Evolutionary conservation across 1,140 invertebrate genomes (phyloP).

Genomic region (Monomorium pharaonis): DNA sequence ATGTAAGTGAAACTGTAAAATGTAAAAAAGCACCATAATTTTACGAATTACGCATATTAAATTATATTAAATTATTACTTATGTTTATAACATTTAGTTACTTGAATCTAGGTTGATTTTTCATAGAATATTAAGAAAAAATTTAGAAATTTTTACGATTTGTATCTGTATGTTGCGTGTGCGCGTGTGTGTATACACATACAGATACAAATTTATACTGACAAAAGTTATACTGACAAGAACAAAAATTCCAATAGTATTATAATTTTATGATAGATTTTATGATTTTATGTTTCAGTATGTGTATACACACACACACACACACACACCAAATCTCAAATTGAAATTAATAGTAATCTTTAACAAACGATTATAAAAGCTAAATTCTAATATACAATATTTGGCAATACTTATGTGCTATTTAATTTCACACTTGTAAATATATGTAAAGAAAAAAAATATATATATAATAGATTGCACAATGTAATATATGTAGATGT

Average conservation of each 20-base stretch:
- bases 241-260: neutral
- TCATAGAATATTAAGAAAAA: neutral
- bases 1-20: slow-evolving; percentile 21
- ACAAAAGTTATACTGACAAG: neutral
- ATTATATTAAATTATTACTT: slow-evolving; percentile 12
- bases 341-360: neutral
- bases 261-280: neutral
- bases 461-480: neutral
- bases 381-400: neutral
- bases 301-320: neutral
- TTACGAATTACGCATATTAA: neutral
- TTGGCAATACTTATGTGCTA: neutral
- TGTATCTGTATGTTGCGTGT: too few relatives aligned
- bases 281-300: slow-evolving; percentile 1
- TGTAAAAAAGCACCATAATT: neutral
- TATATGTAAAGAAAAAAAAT: slow-evolving; percentile 37
- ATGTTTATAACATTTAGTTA: slow-evolving; percentile 21
- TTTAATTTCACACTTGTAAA: slow-evolving; percentile 11
- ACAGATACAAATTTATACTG: neutral
- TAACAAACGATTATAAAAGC: neutral
- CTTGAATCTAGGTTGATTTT: neutral
- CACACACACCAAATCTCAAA: neutral
- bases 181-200: neutral
- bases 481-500: neutral
- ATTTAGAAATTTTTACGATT: neutral